phyloP scores from a whole-genome alignment of 2,113 vertebrate genomes.

The Sphaerodactylus townsendi region DNA sequence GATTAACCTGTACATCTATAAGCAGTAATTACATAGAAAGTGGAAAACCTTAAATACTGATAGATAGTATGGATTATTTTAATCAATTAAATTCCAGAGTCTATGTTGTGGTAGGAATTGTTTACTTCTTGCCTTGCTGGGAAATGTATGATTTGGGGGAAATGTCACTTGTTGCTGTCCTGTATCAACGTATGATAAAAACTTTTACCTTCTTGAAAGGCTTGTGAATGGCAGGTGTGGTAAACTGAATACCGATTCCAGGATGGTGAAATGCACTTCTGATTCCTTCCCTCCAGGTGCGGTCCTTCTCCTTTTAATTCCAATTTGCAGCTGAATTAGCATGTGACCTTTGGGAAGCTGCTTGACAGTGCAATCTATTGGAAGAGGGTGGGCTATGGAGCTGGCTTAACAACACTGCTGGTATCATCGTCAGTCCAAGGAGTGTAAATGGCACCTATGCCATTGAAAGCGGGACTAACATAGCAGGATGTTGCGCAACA shows the following conservation, averaged over 20 bases:
- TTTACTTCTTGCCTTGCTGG: not conserved
- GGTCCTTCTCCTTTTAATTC: not conserved
- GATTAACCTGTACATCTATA: not conserved
- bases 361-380: too few relatives aligned
- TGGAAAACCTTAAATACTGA: constrained; percentile 16
- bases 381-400: too few relatives aligned
- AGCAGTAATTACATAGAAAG: not conserved
- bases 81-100: not conserved
- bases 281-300: not conserved
- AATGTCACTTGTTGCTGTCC: not conserved
- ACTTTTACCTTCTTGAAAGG: not conserved
- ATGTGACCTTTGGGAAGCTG: constrained; percentile 3
- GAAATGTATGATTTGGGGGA: not conserved
- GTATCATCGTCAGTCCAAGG: too few relatives aligned
- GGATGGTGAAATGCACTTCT: not conserved
- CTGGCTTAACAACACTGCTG: too few relatives aligned
- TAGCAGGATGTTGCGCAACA: too few relatives aligned
- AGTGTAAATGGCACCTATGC: too few relatives aligned
- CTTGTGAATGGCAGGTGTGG: not conserved
- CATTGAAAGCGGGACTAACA: too few relatives aligned
- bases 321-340: not conserved
- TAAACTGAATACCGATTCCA: not conserved
- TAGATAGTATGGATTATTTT: not conserved
- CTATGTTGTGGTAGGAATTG: not conserved
- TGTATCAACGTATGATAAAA: not conserved